Evolutionary conservation across 2,888 invertebrate species (phyloP).

Genomic region (Diaphora mendica): DNA sequence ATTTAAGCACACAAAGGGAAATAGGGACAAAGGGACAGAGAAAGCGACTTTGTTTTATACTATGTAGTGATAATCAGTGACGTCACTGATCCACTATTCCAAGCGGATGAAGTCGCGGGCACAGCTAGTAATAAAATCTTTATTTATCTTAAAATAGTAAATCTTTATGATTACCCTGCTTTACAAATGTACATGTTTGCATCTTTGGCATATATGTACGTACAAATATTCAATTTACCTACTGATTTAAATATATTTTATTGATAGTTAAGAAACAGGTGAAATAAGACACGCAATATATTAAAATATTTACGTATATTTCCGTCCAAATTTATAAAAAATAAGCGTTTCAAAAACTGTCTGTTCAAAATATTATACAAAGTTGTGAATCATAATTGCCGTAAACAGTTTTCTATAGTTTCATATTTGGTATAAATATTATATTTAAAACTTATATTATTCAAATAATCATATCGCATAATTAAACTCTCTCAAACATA

Average conservation of each 20-base stretch:
- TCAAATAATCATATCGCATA: not conserved
- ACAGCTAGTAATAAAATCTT: no score
- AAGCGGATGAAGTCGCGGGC: no score
- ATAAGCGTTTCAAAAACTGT: not conserved
- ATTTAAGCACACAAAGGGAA: no score
- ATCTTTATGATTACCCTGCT: no score
- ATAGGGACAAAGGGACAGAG: no score
- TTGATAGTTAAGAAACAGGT: not conserved
- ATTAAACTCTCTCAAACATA: not conserved
- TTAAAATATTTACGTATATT: not conserved
- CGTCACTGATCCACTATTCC: no score
- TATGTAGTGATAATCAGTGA: no score
- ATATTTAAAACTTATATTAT: not conserved
- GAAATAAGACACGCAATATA: not conserved
- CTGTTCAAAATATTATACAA: not conserved
- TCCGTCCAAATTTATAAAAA: not conserved
- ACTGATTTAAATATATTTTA: no score
- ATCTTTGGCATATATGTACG: slow-evolving; percentile 30
- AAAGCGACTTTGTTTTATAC: no score
- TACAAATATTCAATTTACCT: no score
- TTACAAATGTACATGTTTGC: no score
- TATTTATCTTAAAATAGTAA: no score
- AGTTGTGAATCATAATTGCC: not conserved
- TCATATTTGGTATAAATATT: not conserved
- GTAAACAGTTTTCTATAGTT: not conserved